phyloP scores from a whole-genome alignment of 2,797 vertebrate species.

The Emydoidea blandingii region DNA sequence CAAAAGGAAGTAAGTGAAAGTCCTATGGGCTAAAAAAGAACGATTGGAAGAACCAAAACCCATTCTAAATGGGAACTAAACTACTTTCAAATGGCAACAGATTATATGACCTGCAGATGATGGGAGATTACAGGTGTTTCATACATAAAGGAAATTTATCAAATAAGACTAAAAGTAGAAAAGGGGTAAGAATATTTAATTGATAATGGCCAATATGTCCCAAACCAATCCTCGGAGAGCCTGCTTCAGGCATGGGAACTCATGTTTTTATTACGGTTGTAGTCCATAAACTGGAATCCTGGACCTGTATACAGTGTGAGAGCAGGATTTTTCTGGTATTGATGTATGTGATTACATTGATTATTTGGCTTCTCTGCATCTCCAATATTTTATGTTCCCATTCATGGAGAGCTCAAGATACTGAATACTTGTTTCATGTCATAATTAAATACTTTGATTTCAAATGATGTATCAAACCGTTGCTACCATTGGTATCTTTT shows the following conservation, averaged over 20 bases:
- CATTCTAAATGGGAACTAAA: neutral
- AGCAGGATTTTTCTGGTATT: too few relatives aligned
- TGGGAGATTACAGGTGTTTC: neutral
- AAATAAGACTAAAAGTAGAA: neutral
- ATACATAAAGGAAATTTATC: neutral
- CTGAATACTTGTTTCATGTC: too few relatives aligned
- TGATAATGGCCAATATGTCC: neutral
- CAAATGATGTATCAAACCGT: too few relatives aligned
- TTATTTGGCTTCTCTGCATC: too few relatives aligned
- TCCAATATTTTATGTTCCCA: too few relatives aligned
- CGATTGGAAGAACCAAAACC: neutral
- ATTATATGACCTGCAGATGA: neutral
- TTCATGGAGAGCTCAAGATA: too few relatives aligned
- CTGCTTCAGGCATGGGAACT: too few relatives aligned
- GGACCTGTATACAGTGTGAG: too few relatives aligned
- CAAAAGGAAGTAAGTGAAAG: neutral
- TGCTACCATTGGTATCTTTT: too few relatives aligned
- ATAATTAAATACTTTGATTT: too few relatives aligned
- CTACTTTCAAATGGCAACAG: neutral
- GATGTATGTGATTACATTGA: too few relatives aligned
- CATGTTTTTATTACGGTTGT: too few relatives aligned
- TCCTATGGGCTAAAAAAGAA: neutral
- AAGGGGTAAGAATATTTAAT: neutral
- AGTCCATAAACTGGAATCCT: neutral
- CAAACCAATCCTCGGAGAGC: neutral